Evolutionary conservation across 2,113 vertebrate species (phyloP), one percentile per base, ranked within the genome.

Genomic region (Sebastes fasciatus): DNA sequence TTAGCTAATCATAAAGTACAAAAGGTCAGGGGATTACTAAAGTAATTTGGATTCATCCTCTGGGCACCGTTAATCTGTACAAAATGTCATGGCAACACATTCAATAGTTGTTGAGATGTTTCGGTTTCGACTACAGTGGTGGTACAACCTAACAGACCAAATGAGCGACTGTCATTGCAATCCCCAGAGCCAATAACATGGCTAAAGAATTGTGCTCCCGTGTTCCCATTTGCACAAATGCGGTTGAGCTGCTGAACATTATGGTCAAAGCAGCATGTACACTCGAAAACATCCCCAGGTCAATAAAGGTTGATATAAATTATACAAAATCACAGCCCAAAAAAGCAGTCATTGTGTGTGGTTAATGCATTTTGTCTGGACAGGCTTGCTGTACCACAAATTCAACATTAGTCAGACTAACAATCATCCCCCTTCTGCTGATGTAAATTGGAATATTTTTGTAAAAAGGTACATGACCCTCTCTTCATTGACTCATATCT

Each of bases 401-500:
- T 55, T 46, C 55, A 71, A 13, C 26, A 61, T 57, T 51, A n/a
- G 65, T 63, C 51, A 54, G 12, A 16, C 21, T 6, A 19, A 16
- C n/a, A 72, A 68, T 63, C 62, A 67, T 51, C 43, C 51, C 12
- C 5, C 6, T 11, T 51, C 26, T 14, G 23, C 10, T 9, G 4
- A 43, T 52, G 34, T 45, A 13, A 42, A 17, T 2, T 69, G 48
- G 78, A 74, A 64, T 26, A 55, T 58, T n/a, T 55, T 11, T 14
- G 10, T 60, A n/a, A 61, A 69, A 52, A 34, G 34, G 42, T 52
- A 11, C 13, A 48, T 9, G 6, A 48, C 1, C 8, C 48, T 13
- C 42, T 73, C 43, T n/a, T 54, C 12, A 26, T 54, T 73, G 62
- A 86, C 26, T 79, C 48, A 67, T 66, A 45, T 74, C 45, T 40